Conservation (phyloP, 2,888 invertebrate genomes). For the Masnerella sp. region DNA sequence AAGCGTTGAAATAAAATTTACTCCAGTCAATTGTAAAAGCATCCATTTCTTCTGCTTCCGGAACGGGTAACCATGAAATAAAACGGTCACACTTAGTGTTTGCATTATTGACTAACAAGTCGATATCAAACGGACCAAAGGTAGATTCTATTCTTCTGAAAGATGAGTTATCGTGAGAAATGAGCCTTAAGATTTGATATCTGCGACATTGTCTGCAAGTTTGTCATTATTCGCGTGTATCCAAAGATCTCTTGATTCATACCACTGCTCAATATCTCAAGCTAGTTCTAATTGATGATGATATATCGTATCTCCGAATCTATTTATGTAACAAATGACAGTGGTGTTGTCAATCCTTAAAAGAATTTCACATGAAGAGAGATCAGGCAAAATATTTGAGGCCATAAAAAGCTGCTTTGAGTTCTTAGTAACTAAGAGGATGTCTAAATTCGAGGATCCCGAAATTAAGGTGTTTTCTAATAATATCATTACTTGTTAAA, state of each 20-base stretch:
- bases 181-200: background rate
- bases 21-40: slow-evolving; percentile 3
- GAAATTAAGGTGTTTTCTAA: too few relatives aligned
- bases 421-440: too few relatives aligned
- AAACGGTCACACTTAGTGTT: background rate
- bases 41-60: background rate
- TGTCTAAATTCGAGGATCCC: too few relatives aligned
- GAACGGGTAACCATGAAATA: background rate
- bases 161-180: background rate
- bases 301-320: background rate
- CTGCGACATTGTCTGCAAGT: background rate
- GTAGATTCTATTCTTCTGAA: slow-evolving; percentile 1
- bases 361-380: background rate
- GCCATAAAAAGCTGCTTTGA: background rate
- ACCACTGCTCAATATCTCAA: background rate
- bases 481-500: too few relatives aligned
- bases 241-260: slow-evolving; percentile 1
- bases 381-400: background rate
- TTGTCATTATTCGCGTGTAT: background rate
- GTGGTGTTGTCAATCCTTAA: background rate
- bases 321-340: background rate
- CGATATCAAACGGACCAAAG: background rate
- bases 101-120: background rate
- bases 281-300: background rate
- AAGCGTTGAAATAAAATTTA: background rate